These are phyloP conservation scores for Arctocebus calabarensis DNA, from an alignment of 2,797 vertebrate genomes.

Conservation along the genomic window DNA sequence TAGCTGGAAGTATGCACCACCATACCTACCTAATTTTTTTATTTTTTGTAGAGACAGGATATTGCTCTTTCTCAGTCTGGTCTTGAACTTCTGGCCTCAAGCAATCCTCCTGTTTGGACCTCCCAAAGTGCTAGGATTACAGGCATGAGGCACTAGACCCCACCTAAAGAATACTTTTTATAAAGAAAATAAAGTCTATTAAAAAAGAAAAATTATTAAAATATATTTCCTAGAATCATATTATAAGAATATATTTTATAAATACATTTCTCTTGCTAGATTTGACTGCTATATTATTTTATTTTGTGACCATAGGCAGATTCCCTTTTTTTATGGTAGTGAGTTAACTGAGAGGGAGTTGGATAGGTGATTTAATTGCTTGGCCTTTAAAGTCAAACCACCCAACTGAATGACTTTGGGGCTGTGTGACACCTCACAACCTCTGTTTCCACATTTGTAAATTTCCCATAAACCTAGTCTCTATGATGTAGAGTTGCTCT, in stretches of 20 bases:
- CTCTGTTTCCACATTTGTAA: slow-evolving; percentile 32
- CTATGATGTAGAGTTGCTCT: background rate
- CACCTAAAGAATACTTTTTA: background rate
- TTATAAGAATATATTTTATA: background rate
- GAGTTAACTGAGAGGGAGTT: background rate
- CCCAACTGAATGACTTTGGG: background rate
- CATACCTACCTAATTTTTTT: background rate
- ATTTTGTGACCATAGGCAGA: background rate
- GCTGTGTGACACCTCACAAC: background rate
- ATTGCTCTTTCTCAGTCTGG: background rate
- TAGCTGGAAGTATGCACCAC: background rate
- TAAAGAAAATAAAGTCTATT: background rate
- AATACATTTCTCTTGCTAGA: slow-evolving; percentile 9
- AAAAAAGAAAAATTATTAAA: slow-evolving; percentile 27
- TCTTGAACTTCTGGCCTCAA: background rate
- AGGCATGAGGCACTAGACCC: background rate
- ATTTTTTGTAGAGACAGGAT: background rate
- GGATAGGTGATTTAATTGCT: background rate
- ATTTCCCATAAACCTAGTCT: background rate
- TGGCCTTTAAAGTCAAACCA: background rate
- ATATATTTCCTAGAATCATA: background rate
- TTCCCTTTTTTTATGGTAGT: background rate
- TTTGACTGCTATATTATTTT: background rate
- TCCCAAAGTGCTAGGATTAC: background rate
- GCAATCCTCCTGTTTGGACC: background rate